Conservation (phyloP, 2,113 vertebrate species). For the Gallinago undulata region DNA sequence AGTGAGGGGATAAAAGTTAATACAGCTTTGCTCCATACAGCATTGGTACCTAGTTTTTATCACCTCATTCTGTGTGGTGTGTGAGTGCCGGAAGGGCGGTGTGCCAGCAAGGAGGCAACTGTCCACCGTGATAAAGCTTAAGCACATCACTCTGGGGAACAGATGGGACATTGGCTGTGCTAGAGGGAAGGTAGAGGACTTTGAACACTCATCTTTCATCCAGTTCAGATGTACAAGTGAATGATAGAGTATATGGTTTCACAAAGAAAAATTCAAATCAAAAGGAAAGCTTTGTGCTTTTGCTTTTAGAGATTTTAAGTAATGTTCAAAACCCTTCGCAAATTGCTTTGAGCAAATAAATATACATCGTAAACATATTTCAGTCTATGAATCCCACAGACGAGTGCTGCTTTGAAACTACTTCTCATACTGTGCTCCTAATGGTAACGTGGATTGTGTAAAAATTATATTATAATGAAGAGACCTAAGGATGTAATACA, state of each 20-base stretch:
- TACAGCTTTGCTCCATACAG: neutral
- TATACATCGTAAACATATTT: neutral
- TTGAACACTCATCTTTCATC: neutral
- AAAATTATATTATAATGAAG: slow-evolving; percentile 1
- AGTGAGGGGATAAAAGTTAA: neutral
- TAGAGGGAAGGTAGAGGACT: neutral
- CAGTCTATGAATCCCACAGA: neutral
- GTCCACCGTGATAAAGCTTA: slow-evolving; percentile 1
- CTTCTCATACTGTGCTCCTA: neutral
- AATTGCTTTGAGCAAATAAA: neutral
- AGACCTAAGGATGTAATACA: neutral
- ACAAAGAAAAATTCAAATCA: neutral
- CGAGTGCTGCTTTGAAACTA: neutral
- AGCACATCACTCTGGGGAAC: neutral
- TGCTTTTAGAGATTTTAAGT: neutral
- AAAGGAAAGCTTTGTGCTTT: neutral
- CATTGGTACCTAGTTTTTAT: neutral
- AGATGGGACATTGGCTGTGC: neutral
- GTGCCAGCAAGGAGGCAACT: neutral
- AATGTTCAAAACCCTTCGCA: neutral
- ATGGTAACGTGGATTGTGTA: neutral
- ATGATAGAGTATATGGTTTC: neutral
- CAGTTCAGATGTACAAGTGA: neutral
- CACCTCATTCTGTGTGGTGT: neutral
- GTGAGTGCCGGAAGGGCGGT: neutral